Evolutionary conservation across 2,797 vertebrate species (phyloP).

Genomic region (Microhierax caerulescens): DNA sequence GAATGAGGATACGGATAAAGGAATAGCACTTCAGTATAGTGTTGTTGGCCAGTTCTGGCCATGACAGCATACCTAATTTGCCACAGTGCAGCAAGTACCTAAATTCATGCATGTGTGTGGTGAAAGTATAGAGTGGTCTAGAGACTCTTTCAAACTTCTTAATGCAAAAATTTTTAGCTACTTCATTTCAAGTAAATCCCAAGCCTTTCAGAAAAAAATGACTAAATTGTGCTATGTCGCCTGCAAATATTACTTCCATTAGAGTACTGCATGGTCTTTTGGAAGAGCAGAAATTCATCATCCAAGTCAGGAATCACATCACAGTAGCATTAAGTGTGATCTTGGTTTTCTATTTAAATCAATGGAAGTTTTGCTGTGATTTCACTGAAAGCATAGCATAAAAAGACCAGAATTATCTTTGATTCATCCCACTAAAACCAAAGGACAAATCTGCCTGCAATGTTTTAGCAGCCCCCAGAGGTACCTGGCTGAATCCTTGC

Average conservation of each 20-base stretch:
- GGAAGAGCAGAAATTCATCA: not conserved
- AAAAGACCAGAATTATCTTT: not conserved
- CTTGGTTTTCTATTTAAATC: not conserved
- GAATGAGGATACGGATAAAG: not conserved
- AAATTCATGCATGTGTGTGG: not conserved
- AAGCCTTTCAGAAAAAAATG: not conserved
- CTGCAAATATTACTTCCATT: not conserved
- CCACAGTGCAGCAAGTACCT: not conserved
- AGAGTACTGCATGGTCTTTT: not conserved
- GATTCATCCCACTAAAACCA: not conserved
- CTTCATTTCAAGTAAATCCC: not conserved
- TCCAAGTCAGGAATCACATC: not conserved
- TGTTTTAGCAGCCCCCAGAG: not conserved
- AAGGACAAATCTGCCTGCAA: not conserved
- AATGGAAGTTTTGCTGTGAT: not conserved
- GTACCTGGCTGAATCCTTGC: not conserved
- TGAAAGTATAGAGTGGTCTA: not conserved
- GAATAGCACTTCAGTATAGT: not conserved
- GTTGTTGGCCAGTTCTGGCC: not conserved
- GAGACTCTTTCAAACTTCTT: not conserved
- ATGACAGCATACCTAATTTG: not conserved
- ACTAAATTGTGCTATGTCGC: not conserved
- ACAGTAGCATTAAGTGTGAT: not conserved
- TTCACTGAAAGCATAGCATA: not conserved
- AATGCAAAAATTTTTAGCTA: not conserved